phyloP scores from a whole-genome alignment of 2,888 invertebrate species.

The Andrena chrysosceles region DNA sequence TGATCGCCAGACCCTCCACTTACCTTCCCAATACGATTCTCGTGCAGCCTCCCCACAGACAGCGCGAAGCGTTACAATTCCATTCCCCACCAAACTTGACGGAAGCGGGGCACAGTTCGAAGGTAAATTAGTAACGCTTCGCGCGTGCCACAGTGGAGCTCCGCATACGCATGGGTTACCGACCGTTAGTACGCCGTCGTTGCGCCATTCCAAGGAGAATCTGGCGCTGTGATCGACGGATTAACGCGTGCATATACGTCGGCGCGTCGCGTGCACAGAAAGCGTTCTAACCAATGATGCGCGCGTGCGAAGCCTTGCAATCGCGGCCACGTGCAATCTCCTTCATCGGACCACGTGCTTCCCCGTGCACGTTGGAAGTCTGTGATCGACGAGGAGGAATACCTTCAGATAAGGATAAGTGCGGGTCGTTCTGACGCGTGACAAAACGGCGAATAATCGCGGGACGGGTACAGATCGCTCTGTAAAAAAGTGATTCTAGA shows the following conservation, averaged over 20 bases:
- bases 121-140: not conserved
- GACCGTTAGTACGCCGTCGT: too few relatives aligned
- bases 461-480: not conserved
- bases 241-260: conserved; percentile 31
- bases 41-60: too few relatives aligned
- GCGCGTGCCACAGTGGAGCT: not conserved
- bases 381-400: conserved; percentile 33
- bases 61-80: too few relatives aligned
- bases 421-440: conserved; percentile 52
- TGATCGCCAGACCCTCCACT: conserved; percentile 16
- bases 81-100: too few relatives aligned
- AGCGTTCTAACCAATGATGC: conserved; percentile 41
- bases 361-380: conserved; percentile 17
- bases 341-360: conserved; percentile 6
- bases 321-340: conserved; percentile 28
- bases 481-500: not conserved
- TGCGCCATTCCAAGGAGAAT: too few relatives aligned
- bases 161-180: conserved; percentile 2
- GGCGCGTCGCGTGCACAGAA: conserved; percentile 38
- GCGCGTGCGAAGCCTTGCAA: conserved; percentile 68
- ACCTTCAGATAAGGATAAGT: conserved; percentile 74
- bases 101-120: too few relatives aligned
- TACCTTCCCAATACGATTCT: conserved; percentile 31
- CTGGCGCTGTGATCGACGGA: not conserved
- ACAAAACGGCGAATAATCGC: conserved; percentile 20